Percentiles rank a stretch among this genome's conserved stretches.
Conservation (phyloP, 1,140 invertebrate genomes). For the Helicoverpa armigera region DNA sequence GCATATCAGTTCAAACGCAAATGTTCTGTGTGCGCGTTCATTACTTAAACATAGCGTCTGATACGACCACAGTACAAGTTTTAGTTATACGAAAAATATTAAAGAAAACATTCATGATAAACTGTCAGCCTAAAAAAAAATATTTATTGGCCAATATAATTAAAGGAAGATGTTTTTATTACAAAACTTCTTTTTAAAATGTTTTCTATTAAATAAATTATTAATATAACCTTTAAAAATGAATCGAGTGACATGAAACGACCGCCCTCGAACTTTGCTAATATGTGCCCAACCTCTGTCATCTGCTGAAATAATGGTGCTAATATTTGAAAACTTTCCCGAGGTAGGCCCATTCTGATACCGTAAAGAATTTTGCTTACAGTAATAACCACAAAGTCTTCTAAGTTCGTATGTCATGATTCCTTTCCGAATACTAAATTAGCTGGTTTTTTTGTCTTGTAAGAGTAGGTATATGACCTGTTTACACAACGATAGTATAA, state of each 20-base stretch:
- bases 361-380: slow-evolving; percentile 78
- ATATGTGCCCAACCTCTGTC: slow-evolving; percentile 85
- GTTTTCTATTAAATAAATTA: slow-evolving; percentile 48
- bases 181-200: slow-evolving; percentile 4
- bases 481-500: slow-evolving; percentile 10
- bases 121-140: not conserved
- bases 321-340: slow-evolving; percentile 84
- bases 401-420: slow-evolving; percentile 58
- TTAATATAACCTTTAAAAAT: slow-evolving; percentile 64
- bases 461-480: not conserved
- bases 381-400: slow-evolving; percentile 69
- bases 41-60: slow-evolving; percentile 8
- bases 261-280: slow-evolving; percentile 79
- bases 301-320: slow-evolving; percentile 83
- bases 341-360: slow-evolving; percentile 74
- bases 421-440: slow-evolving; percentile 39
- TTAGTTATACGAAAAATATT: not conserved
- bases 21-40: not conserved
- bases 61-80: not conserved
- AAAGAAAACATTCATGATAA: no score
- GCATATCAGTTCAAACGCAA: not conserved
- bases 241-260: slow-evolving; percentile 74
- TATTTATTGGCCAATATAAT: not conserved
- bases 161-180: no score
- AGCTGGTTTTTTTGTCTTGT: slow-evolving; percentile 17